Percentiles rank a stretch among this genome's conserved stretches.
These are phyloP conservation scores for Mayetiola destructor DNA, from an alignment of 2,888 invertebrate species.

Conservation along the genomic window DNA sequence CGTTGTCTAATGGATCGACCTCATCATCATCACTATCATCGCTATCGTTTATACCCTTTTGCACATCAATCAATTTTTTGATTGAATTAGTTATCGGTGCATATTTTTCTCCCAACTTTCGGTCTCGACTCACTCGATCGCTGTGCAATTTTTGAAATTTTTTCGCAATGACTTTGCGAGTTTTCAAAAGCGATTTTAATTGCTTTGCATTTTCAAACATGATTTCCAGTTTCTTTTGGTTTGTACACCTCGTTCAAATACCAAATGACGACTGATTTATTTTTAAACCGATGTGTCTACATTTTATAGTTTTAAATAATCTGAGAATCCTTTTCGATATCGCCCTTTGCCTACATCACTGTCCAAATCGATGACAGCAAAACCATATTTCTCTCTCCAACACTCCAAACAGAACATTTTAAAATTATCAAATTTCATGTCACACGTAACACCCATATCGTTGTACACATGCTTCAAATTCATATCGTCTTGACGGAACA, in stretches of 20 bases:
- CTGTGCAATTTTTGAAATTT: not conserved
- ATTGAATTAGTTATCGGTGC: not conserved
- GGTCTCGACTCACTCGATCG: not conserved
- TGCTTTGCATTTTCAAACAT: not conserved
- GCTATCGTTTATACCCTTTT: not conserved
- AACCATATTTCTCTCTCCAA: slow-evolving; percentile 25
- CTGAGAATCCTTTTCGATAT: slow-evolving; percentile 24
- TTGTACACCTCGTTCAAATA: too few species aligned
- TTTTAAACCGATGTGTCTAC: not conserved
- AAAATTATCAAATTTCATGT: slow-evolving; percentile 24
- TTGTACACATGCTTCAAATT: slow-evolving; percentile 24
- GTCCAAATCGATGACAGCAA: slow-evolving; percentile 25
- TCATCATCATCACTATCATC: too few species aligned
- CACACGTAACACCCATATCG: slow-evolving; percentile 15
- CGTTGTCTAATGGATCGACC: not conserved
- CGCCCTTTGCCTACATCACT: slow-evolving; percentile 22
- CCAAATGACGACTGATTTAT: not conserved
- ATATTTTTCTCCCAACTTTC: not conserved
- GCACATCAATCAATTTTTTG: not conserved
- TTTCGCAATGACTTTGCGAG: not conserved
- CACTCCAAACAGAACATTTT: slow-evolving; percentile 24
- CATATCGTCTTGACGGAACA: slow-evolving; percentile 26
- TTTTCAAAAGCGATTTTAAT: not conserved
- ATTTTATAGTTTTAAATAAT: not conserved
- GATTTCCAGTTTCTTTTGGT: not conserved